These are phyloP conservation scores for Leuciscus waleckii DNA, from an alignment of 2,797 vertebrate species.

Conservation along the genomic window DNA sequence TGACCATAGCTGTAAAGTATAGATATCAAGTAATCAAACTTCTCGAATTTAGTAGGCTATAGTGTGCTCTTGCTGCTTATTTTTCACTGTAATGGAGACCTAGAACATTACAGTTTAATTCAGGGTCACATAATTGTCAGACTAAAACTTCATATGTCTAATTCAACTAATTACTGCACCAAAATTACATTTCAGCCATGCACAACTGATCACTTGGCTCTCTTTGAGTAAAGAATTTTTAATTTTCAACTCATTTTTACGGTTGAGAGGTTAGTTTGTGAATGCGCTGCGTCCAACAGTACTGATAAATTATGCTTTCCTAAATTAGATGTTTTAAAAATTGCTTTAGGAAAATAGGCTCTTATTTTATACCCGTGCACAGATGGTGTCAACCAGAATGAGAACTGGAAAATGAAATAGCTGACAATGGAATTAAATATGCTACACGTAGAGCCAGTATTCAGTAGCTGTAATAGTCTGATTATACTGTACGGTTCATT, in stretches of 20 bases:
- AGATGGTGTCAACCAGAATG: conserved; percentile 39
- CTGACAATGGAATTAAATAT: conserved; percentile 11
- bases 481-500: conserved; percentile 7
- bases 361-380: conserved; percentile 17
- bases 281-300: conserved; percentile 37
- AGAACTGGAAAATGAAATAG: neutral
- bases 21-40: neutral
- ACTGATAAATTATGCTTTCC: conserved; percentile 46
- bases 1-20: neutral
- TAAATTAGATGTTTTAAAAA: conserved; percentile 53
- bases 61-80: neutral
- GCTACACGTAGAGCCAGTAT: neutral
- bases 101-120: conserved; percentile 29
- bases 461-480: neutral
- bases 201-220: conserved; percentile 35
- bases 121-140: conserved; percentile 23
- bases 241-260: conserved; percentile 38
- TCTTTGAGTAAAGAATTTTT: conserved; percentile 43
- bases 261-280: conserved; percentile 46
- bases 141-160: conserved; percentile 33
- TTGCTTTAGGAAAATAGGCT: conserved; percentile 35
- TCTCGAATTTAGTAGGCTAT: neutral
- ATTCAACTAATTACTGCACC: conserved; percentile 42
- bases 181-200: conserved; percentile 38
- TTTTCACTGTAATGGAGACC: conserved; percentile 20